These are phyloP conservation scores for Beaufortia kweichowensis DNA, from an alignment of 2,113 vertebrate species.

Conservation along the genomic window DNA sequence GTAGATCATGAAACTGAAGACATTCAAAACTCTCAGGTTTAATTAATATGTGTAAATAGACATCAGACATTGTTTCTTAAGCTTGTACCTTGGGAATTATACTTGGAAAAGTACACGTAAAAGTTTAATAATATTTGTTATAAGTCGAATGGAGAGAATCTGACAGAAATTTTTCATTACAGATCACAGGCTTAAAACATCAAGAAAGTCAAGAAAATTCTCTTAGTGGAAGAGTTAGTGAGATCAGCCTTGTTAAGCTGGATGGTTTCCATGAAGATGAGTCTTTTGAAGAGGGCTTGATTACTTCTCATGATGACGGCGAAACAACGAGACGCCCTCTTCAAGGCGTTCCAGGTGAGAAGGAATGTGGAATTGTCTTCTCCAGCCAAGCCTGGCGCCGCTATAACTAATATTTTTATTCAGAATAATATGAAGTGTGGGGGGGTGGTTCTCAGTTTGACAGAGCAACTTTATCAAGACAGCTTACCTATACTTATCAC, in stretches of 20 bases:
- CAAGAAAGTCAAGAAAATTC: conserved; percentile 14
- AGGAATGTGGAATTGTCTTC: conserved; percentile 45
- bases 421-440: conserved; percentile 45
- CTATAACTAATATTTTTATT: conserved; percentile 54
- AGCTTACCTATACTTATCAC: conserved; percentile 54
- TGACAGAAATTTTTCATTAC: background rate
- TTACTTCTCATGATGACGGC: conserved; percentile 17
- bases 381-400: conserved; percentile 45
- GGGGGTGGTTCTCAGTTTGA: conserved; percentile 48
- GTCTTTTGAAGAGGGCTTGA: conserved; percentile 13
- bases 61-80: background rate
- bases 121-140: background rate
- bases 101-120: background rate
- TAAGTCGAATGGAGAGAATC: background rate
- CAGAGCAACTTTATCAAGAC: conserved; percentile 53
- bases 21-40: conserved; percentile 65
- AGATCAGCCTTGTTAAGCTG: conserved; percentile 19
- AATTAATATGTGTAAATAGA: background rate
- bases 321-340: conserved; percentile 30
- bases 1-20: conserved; percentile 58
- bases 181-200: conserved; percentile 13
- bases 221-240: background rate
- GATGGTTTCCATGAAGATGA: conserved; percentile 12
- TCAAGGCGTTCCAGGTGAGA: conserved; percentile 52
- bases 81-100: background rate